Base-by-base conservation (phyloP, 2,888 invertebrate genomes). In the Mythimna albipuncta region DNA sequence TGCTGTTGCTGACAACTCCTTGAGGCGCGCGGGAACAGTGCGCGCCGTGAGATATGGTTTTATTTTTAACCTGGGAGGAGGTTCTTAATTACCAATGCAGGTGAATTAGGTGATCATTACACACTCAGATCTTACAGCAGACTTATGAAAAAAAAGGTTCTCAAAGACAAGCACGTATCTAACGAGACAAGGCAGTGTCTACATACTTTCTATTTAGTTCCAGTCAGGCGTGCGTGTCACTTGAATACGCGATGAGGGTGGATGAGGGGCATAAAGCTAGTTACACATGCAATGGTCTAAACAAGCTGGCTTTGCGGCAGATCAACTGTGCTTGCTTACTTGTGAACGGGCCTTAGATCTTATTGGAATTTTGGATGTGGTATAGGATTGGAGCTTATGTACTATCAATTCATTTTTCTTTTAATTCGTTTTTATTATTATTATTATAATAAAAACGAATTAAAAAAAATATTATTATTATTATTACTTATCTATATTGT, bases 211-310 rank as follows among this genome's bases (percentile, higher is more conserved):
- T 71, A 77, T 76, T 79, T 79, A 50, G 47, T 82, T 70, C 57
- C 63, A 55, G 70, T 69, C 64, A 57, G 67, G 62, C 69, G 58
- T 65, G 67, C 69, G 58, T 58, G 81, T 77, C 74, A 55, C 75
- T 77, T 85, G 89, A 89, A 89, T 90, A 88, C 84, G 72, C 38
- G 83, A 90, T 85, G 84, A 87, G 82, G 75, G 57, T n/a, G 66
- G 65, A 64, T 72, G 54, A 64, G 69, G 73, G 86, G 76, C 87
- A 88, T 88, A 91, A 88, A 88, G 84, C 85, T 87, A 79, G 89
- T 89, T 87, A 87, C 87, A 90, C 88, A 89, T 90, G 89, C 88
- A 88, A 89, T 90, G 82, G 86, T 85, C 89, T 89, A 89, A 88
- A 87, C 90, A 88, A 80, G 87, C 82, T 72, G 86, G 88, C 86